phyloP scores from a whole-genome alignment of 2,888 invertebrate genomes.

The Ornithoptera alexandrae region DNA sequence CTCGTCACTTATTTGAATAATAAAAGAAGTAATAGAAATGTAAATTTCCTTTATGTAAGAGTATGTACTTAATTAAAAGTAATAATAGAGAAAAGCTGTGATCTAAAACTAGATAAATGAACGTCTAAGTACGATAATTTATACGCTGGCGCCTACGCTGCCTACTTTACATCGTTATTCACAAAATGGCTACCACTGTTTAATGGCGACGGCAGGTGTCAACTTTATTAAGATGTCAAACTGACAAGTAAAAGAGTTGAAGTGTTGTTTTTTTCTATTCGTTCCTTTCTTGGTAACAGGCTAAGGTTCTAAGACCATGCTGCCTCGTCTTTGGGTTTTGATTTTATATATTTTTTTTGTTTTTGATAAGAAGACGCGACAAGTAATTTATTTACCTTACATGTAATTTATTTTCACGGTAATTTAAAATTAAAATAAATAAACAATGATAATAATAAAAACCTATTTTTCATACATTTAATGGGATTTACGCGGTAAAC shows the following conservation, averaged over 20 bases:
- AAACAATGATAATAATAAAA: too few species aligned
- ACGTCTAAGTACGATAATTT: slow-evolving; percentile 8
- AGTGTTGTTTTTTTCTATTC: background rate
- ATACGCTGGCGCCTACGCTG: slow-evolving; percentile 1
- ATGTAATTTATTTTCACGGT: too few species aligned
- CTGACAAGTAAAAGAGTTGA: background rate
- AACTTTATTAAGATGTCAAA: slow-evolving; percentile 1
- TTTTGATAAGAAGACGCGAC: too few species aligned
- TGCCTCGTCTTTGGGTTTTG: too few species aligned
- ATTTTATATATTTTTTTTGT: too few species aligned
- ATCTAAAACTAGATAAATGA: slow-evolving; percentile 1
- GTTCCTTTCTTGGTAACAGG: too few species aligned
- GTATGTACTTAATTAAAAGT: background rate
- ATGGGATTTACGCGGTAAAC: too few species aligned
- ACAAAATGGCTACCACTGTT: slow-evolving; percentile 12
- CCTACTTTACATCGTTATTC: slow-evolving; percentile 4
- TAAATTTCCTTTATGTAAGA: background rate
- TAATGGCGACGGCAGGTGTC: slow-evolving; percentile 4
- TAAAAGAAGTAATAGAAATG: background rate
- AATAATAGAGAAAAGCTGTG: background rate
- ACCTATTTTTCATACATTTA: too few species aligned
- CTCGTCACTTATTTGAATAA: too few species aligned
- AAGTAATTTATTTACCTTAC: too few species aligned
- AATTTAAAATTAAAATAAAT: too few species aligned
- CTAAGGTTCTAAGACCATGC: too few species aligned